Evolutionary conservation across 64 coral and sea anemone genomes (phyloP), one percentile per base, ranked within the genome.

Genomic region (Actinia tenebrosa): DNA sequence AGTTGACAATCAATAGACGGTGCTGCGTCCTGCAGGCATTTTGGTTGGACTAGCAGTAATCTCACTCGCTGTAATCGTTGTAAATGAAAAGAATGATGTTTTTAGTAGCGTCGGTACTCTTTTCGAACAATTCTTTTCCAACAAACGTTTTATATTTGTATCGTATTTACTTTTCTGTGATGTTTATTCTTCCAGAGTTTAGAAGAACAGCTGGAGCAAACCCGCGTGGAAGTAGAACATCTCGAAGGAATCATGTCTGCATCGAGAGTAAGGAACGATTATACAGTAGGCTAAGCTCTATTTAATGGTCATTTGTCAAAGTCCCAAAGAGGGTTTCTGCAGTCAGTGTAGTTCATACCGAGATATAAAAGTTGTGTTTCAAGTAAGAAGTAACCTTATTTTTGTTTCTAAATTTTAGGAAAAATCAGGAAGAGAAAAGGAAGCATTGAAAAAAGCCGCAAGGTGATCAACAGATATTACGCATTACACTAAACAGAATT

Each of bases 361-460:
- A 37, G 30, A 37, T 37, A 37, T 37, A 37, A 37, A 37, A 66
- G 63, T 19, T 66, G 42, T 14, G 27, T 1, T 75, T n/a, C 27
- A 75, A 22, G 18, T 7, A 66, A 66, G 17, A 22, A 23, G 3
- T 23, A 22, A n/a, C 5, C 22, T 3, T 66, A n/a, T 3, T 42
- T 30, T 42, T 75, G 10, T 68, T 88, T 60, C 44, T 91, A 44
- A 86, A 86, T 7, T 84, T 8, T 84, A 99, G 97, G 97, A 99
- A 15, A 99, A 99, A 85, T 90, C 80, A 66, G 72, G 63, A 20
- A 90, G 91, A 90, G 97, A 99, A 89, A 99, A 99, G 66, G 97
- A 99, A 50, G 97, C 97, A 17, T 90, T 99, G 27, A 99, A 99
- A 85, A 99, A 95, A 88, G 97, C 97, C 23, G 97, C 97, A 25